phyloP scores from a whole-genome alignment of 2,113 vertebrate species.

The Sialia sialis region DNA sequence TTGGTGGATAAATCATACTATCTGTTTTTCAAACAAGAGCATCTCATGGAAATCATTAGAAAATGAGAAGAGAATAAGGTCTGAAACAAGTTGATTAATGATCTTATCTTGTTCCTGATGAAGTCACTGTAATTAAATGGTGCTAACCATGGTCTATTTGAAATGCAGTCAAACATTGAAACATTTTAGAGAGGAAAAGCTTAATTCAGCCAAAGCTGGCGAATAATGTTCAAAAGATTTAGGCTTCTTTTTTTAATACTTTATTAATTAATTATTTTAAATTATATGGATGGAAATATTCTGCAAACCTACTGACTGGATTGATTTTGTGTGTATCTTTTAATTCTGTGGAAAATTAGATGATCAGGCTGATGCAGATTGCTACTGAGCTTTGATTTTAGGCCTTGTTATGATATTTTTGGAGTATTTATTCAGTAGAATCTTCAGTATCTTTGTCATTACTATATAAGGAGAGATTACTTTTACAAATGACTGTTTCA shows the following conservation, averaged over 20 bases:
- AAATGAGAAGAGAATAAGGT: background rate
- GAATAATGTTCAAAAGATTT: background rate
- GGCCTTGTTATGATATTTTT: background rate
- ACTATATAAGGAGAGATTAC: slow-evolving; percentile 23
- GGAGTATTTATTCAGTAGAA: background rate
- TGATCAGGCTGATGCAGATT: background rate
- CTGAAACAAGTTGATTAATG: background rate
- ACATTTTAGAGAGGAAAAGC: background rate
- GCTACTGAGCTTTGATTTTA: background rate
- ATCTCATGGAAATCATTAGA: background rate
- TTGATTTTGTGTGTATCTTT: background rate
- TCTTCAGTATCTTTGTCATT: background rate
- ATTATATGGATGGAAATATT: background rate
- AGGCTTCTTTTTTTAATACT: background rate
- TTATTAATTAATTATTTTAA: background rate
- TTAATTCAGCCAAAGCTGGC: background rate
- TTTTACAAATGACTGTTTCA: slow-evolving; percentile 4
- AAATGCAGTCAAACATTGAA: background rate
- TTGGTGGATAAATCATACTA: background rate
- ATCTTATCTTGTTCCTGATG: background rate
- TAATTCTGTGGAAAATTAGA: background rate
- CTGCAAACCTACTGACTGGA: background rate
- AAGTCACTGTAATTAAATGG: background rate
- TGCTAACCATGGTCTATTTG: background rate
- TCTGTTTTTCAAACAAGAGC: background rate